Evolutionary conservation across 1,140 invertebrate genomes (phyloP).

Genomic region (Megathymus violae): DNA sequence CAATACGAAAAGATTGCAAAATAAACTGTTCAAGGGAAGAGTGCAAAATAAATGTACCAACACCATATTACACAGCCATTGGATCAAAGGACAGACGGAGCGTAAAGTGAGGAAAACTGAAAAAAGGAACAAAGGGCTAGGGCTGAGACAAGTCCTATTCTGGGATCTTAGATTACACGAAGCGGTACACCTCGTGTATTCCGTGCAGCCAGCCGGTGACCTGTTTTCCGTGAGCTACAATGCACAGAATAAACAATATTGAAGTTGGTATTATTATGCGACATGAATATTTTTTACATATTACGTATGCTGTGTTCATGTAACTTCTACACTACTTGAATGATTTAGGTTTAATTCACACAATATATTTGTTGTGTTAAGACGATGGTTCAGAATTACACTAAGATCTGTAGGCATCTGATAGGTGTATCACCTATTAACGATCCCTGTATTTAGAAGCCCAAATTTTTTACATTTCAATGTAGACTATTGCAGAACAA

Average conservation of each 20-base stretch:
- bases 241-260: constrained; percentile 1
- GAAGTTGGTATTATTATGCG: no score
- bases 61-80: constrained; percentile 79
- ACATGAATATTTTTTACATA: no score
- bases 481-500: no score
- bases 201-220: constrained; percentile 15
- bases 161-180: constrained; percentile 55
- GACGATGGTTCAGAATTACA: no score
- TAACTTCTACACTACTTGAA: no score
- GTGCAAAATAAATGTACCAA: constrained; percentile 80
- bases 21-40: constrained; percentile 73
- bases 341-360: no score
- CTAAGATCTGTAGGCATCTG: no score
- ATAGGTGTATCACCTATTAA: no score
- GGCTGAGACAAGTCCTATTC: constrained; percentile 67
- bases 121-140: constrained; percentile 74
- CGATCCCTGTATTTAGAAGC: no score
- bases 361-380: no score
- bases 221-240: constrained; percentile 13
- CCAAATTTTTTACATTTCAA: no score
- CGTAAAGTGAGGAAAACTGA: constrained; percentile 80
- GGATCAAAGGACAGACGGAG: constrained; percentile 79
- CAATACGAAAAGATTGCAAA: constrained; percentile 76
- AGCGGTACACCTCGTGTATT: constrained; percentile 23
- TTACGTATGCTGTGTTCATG: no score